Evolutionary conservation across 2,113 vertebrate genomes (phyloP).

Genomic region (Nerophis lumbriciformis): DNA sequence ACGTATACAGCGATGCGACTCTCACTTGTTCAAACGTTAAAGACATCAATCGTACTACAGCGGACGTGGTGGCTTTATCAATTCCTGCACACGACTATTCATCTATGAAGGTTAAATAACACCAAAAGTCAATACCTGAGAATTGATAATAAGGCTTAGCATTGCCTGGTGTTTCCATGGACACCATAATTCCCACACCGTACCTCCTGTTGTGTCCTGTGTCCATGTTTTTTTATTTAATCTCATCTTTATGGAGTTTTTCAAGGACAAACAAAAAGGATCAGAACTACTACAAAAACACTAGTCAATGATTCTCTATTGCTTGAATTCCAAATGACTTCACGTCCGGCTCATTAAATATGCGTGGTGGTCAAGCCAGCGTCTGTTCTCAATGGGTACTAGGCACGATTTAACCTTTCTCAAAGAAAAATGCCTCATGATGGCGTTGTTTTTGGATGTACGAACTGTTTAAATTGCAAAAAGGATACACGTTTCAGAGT

Average conservation of each 20-base stretch:
- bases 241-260: conserved; percentile 39
- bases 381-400: too few species aligned
- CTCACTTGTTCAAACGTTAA: conserved; percentile 46
- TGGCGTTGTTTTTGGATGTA: too few species aligned
- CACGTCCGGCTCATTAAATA: too few species aligned
- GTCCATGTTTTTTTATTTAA: conserved; percentile 20
- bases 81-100: conserved; percentile 55
- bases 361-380: too few species aligned
- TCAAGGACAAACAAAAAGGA: conserved; percentile 60
- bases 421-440: too few species aligned
- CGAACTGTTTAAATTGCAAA: too few species aligned
- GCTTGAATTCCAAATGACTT: too few species aligned
- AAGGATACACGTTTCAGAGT: too few species aligned
- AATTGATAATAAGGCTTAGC: conserved; percentile 63
- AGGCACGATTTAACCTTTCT: too few species aligned
- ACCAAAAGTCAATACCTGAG: conserved; percentile 65
- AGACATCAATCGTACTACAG: conserved; percentile 61
- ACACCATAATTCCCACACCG: conserved; percentile 56
- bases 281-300: conserved; percentile 3
- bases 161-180: conserved; percentile 67
- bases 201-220: conserved; percentile 26
- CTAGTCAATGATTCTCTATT: too few species aligned
- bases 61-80: conserved; percentile 52
- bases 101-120: conserved; percentile 71
- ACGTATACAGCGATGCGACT: conserved; percentile 34